Base-by-base conservation (phyloP, 2,797 vertebrate genomes). In the Neosilurus hyrtlii region DNA sequence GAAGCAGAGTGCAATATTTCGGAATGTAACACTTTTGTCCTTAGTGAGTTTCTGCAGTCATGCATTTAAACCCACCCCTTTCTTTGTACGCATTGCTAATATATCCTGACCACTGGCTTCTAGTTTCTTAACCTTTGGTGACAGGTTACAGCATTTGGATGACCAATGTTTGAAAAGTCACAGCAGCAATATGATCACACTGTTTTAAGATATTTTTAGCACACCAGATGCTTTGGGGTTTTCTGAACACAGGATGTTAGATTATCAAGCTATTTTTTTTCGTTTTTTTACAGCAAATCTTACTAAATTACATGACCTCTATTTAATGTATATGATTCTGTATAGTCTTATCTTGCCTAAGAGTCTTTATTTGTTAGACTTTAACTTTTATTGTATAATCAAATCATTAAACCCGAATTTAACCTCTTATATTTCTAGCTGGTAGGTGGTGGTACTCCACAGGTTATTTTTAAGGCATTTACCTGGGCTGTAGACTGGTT, bases 41-140 rank as follows among this genome's bases (percentile, higher is more conserved):
- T 51, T 78, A 14, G 61, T 67, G 81, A 80, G 16, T 77, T n/a
- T 62, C 72, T 88, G 79, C 84, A 90, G 30, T 76, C 20, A 43
- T 43, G 26, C 26, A 74, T 74, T 54, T 54, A 73, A 30, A 54
- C 51, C 15, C 71, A 18, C n/a, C n/a, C 9, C 15, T 86, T 73
- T 83, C 18, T 80, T 81, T 86, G 86, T 87, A 77, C 79, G 75
- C 80, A 87, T 76, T 86, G 81, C 63, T 86, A 73, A 79, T 79
- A 54, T 77, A 85, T 72, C 83, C 83, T 52, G 22, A 30, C 80
- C 75, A 81, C 59, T 62, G 54, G 65, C 80, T 74, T 37, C 49
- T 71, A 80, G 67, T 65, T 56, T 79, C 70, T 63, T 82, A 72
- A 71, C 12, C 75, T 86, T 71, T 35, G 35, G 35, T 83, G 52